Evolutionary conservation across 2,888 invertebrate genomes (phyloP), one percentile per base, ranked within the genome.

Genomic region (Synanthedon myopaeformis): DNA sequence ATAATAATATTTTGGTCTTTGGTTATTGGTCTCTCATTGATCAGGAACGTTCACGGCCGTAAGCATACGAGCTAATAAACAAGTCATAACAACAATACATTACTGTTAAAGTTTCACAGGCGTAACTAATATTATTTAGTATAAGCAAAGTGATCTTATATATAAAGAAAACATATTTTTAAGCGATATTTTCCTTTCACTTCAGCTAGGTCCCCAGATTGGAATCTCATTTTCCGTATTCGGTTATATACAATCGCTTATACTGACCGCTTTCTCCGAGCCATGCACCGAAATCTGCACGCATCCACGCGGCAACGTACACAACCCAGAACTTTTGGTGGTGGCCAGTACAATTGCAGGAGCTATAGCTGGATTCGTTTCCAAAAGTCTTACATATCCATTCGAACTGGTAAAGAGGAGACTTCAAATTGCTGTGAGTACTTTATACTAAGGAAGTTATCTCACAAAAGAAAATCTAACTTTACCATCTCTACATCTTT

Each of bases 371-470:
- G 96, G 96, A 0, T 82, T 95, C 55, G 68, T 90, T 23, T 91
- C 96, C 0, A 97, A 97, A 82, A 90, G 92, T 0, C 63, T 90
- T 3, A 91, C 96, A 0, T 97, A 97, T 78, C 97, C 97, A 0
- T 90, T 97, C 42, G 97, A 98, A 76, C 84, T 97, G 60, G 90
- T 92, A 0, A 94, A 95, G 68, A 94, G 96, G 69, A 89, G 97
- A 51, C 82, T 97, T 65, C 97, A 97, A 79, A 91, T 96, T 57
- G 93, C 92, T 73, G 96, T 86, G 57, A 65, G 76, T 69, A n/a
- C 11, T 35, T 10, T 8, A 35, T 0, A 35, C 35, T 35, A 35
- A 10, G 10, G 35, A 3, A 35, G 35, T 35, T 8, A 28, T 10
- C 8, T 35, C 28, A 35, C 8, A 6, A 28, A 28, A 28, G 1